Evolutionary conservation across 2,113 vertebrate species (phyloP).

Genomic region (Miniopterus natalensis): DNA sequence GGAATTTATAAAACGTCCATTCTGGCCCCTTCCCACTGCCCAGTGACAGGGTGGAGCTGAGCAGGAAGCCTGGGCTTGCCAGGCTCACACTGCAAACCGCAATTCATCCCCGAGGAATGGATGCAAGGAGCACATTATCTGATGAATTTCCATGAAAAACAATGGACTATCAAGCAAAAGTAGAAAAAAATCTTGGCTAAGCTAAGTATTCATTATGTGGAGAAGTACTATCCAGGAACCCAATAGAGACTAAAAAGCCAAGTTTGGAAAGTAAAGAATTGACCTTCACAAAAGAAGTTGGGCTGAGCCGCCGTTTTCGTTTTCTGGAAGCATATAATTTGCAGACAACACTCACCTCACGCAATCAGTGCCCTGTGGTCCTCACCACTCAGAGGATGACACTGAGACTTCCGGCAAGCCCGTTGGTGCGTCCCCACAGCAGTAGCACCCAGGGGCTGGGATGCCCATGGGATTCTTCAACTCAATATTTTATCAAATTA

Average conservation of each 20-base stretch:
- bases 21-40: slow-evolving; percentile 2
- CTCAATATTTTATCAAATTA: neutral
- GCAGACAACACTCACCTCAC: neutral
- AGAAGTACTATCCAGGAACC: neutral
- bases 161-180: slow-evolving; percentile 8
- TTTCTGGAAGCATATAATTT: slow-evolving; percentile 44
- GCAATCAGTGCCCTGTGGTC: neutral
- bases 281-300: slow-evolving; percentile 29
- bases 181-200: neutral
- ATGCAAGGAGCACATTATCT: neutral
- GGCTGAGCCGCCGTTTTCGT: neutral
- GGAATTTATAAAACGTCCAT: neutral
- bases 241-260: neutral
- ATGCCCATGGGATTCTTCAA: neutral
- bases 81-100: slow-evolving; percentile 8
- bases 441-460: neutral
- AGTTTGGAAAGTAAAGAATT: slow-evolving; percentile 47
- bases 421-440: neutral
- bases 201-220: slow-evolving; percentile 1
- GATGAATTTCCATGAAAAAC: slow-evolving; percentile 33
- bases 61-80: neutral
- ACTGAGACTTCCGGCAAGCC: slow-evolving; percentile 2
- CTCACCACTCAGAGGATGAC: neutral
- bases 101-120: neutral
- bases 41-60: neutral